Percentiles rank a stretch among this genome's conserved stretches.
Evolutionary conservation across 2,113 vertebrate genomes (phyloP).

Genomic region (Brachionichthys hirsutus): DNA sequence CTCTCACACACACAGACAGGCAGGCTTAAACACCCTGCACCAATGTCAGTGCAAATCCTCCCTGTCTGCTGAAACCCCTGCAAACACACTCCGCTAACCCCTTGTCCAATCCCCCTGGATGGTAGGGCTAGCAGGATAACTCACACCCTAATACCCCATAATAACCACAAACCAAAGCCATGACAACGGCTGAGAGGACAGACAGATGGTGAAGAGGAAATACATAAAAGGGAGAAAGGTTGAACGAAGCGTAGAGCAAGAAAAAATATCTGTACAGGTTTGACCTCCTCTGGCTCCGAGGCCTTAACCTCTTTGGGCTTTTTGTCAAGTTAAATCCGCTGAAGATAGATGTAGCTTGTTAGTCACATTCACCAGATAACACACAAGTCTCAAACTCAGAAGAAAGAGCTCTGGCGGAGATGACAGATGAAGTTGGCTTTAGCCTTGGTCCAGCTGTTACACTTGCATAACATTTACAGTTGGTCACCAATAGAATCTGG

Average conservation of each 20-base stretch:
- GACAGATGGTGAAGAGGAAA: constrained; percentile 24
- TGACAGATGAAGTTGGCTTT: neutral
- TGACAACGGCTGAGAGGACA: constrained; percentile 54
- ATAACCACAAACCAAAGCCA: constrained; percentile 55
- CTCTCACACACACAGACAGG: constrained; percentile 3
- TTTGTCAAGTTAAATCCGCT: neutral
- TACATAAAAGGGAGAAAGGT: constrained; percentile 31
- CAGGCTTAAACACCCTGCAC: constrained; percentile 31
- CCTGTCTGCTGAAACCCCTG: constrained; percentile 46
- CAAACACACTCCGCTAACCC: constrained; percentile 51
- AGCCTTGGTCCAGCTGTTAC: constrained; percentile 30
- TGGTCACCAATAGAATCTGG: constrained; percentile 20
- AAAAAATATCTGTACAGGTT: constrained; percentile 33
- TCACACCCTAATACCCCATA: constrained; percentile 53
- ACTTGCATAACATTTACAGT: constrained; percentile 34
- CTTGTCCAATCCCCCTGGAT: constrained; percentile 55
- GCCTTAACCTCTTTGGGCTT: constrained; percentile 11
- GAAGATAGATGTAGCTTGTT: neutral
- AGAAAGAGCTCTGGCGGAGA: neutral
- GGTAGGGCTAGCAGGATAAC: constrained; percentile 52
- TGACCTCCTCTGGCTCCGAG: constrained; percentile 13
- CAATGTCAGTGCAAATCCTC: constrained; percentile 60
- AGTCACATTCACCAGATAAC: neutral
- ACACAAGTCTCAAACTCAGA: neutral
- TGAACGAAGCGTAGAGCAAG: constrained; percentile 17